Evolutionary conservation across 2,113 vertebrate species (phyloP), one percentile per base, ranked within the genome.

Genomic region (Leptocoma aspasia): DNA sequence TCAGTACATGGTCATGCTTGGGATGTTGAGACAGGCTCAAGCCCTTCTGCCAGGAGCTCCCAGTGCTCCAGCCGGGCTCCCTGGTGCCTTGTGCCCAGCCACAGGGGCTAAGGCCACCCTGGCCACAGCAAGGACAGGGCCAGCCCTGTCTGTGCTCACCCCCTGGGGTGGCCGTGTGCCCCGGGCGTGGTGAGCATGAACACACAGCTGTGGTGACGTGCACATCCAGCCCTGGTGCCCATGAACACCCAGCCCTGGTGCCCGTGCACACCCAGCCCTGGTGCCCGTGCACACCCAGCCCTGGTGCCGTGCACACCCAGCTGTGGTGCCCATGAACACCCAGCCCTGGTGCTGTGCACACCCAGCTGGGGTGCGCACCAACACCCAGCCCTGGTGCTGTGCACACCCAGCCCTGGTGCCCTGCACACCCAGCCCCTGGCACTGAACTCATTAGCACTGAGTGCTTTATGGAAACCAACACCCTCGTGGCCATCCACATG

Each of bases 1-100:
- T 27, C 59, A 16, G 35, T 8, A 2, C 3, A 0, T 3, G 20
- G 5, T 2, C 0, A 0, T 15, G 64, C 21, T 49, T 1, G 2
- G 30, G n/a, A 13, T 7, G 11, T 13, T 0, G 0, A 22, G 56
- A 22, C 0, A 2, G 5, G 23, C 49, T 60, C 1, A 0, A 44
- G 23, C 41, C 17, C 24, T 37, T 45, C 50, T 13, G 23, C n/a
- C 33, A 0, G 2, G 33, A 64, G 88, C 35, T 63, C 28, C 24
- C 19, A 3, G 33, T 2, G 42, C 14, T 27, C 0, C 0, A 11
- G 53, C 53, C 1, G 6, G 39, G 44, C 39, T 23, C 44, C 9
- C 2, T 2, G 1, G 27, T 41, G 16, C 31, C 24, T 27, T 0
- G 0, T 52, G 70, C 41, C 17, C 0, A 0, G 61, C 45, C 10